These are phyloP conservation scores for Sphecodes monilicornis DNA, from an alignment of 2,888 invertebrate genomes.

Conservation along the genomic window DNA sequence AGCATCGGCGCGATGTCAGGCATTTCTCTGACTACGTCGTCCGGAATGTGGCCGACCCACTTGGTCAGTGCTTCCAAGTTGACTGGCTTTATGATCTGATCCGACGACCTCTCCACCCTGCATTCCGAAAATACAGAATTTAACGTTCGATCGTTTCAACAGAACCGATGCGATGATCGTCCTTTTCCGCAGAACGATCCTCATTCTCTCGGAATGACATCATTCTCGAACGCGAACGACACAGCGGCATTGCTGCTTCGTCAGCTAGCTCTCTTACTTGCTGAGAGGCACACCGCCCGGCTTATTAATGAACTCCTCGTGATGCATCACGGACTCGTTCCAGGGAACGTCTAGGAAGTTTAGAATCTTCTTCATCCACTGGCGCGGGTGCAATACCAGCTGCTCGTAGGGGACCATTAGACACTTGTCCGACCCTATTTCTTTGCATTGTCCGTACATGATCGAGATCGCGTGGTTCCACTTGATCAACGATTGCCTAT, in stretches of 20 bases:
- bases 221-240: neutral
- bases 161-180: neutral
- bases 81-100: conserved; percentile 99
- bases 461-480: conserved; percentile 98
- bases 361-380: conserved; percentile 95
- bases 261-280: conserved; percentile 88
- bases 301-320: conserved; percentile 98
- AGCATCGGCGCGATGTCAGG: conserved; percentile 97
- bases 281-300: conserved; percentile 97
- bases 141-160: neutral
- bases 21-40: conserved; percentile 97
- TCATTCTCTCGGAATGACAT: neutral
- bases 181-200: neutral
- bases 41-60: conserved; percentile 95
- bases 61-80: conserved; percentile 97
- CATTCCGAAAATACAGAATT: conserved; percentile 46
- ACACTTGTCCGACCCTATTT: conserved; percentile 91
- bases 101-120: conserved; percentile 98
- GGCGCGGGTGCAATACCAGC: conserved; percentile 96
- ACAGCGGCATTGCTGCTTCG: neutral
- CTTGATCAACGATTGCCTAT: conserved; percentile 96
- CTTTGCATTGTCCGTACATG: conserved; percentile 97
- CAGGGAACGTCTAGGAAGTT: conserved; percentile 96
- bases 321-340: conserved; percentile 98
- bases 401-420: conserved; percentile 98